Conservation (phyloP, 1,140 invertebrate species). For the Acromyrmex charruanus region DNA sequence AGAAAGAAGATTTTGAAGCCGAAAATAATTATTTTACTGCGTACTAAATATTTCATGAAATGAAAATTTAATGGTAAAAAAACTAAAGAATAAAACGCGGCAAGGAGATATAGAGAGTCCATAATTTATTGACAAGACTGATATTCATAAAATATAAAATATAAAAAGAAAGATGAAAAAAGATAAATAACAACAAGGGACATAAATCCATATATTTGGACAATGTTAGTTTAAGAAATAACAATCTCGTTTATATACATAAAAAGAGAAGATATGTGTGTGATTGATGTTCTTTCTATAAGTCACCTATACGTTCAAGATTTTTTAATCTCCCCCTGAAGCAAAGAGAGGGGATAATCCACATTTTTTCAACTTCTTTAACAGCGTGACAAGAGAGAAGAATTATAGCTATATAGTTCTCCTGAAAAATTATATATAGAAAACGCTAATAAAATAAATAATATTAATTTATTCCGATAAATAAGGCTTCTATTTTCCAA, state of each 20-base stretch:
- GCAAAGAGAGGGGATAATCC: background rate
- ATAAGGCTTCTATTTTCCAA: background rate
- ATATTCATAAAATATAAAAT: background rate
- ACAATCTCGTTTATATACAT: background rate
- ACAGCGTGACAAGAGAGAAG: slow-evolving; percentile 31
- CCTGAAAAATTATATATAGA: background rate
- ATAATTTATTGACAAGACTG: background rate
- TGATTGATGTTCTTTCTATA: background rate
- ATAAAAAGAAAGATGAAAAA: background rate
- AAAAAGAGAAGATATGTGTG: background rate
- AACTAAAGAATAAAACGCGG: background rate
- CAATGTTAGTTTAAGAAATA: slow-evolving; percentile 4
- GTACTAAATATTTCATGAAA: background rate
- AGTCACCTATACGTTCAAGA: background rate
- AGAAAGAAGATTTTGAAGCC: background rate
- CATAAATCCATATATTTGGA: background rate
- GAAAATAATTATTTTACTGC: background rate
- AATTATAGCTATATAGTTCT: background rate
- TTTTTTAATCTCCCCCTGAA: slow-evolving; percentile 20
- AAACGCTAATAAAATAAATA: background rate
- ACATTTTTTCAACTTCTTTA: slow-evolving; percentile 52
- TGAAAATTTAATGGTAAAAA: background rate
- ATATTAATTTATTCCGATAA: background rate
- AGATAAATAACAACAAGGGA: background rate
- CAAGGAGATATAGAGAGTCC: background rate